Conservation (phyloP, 2,888 invertebrate genomes). For the Polydrusus cervinus region DNA sequence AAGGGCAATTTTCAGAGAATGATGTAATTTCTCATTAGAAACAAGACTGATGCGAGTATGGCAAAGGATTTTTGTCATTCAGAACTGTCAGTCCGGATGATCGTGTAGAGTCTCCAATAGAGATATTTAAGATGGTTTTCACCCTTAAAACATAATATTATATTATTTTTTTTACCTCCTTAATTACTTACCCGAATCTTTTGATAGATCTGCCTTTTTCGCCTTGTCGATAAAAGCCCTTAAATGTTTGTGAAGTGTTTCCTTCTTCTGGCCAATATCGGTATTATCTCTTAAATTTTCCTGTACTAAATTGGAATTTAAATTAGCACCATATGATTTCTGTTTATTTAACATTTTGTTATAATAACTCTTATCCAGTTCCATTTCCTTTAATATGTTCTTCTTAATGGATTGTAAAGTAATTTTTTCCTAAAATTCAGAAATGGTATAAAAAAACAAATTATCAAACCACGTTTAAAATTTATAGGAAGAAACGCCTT, state of each 20-base stretch:
- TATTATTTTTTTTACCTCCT: no score
- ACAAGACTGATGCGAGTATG: no score
- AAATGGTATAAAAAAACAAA: no score
- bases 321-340: constrained; percentile 11
- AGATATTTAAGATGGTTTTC: no score
- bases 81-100: no score
- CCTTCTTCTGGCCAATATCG: constrained; percentile 14
- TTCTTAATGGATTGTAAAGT: constrained; percentile 39
- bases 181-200: constrained; percentile 10
- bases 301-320: constrained; percentile 5
- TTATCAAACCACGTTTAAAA: no score
- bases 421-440: constrained; percentile 22
- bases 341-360: constrained; percentile 47
- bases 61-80: no score
- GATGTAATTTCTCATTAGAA: no score
- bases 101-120: no score
- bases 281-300: constrained; percentile 3
- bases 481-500: no score
- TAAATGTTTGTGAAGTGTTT: constrained; percentile 33
- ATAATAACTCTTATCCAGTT: constrained; percentile 64
- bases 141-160: no score
- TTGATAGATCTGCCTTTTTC: constrained; percentile 34
- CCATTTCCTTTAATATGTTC: constrained; percentile 63
- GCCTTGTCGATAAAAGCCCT: constrained; percentile 32
- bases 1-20: no score